Evolutionary conservation across 2,113 vertebrate species (phyloP).

Genomic region (Athene noctua): DNA sequence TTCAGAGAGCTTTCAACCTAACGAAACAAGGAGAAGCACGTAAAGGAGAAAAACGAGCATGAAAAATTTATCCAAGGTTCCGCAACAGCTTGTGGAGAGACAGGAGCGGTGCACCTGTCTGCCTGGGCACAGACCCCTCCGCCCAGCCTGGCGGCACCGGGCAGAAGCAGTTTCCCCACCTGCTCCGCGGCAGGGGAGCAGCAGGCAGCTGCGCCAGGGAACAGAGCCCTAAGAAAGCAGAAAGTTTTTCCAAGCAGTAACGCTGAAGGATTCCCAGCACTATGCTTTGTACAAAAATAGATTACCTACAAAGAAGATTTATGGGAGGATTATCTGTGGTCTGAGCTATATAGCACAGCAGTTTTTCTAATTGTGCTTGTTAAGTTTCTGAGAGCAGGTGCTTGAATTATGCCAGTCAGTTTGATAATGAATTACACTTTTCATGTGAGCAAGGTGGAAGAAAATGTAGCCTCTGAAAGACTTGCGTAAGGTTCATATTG

Average conservation of each 20-base stretch:
- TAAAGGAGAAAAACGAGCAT: background rate
- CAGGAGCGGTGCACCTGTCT: background rate
- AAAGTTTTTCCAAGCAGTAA: background rate
- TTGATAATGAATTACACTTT: background rate
- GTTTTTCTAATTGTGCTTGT: background rate
- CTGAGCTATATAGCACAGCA: background rate
- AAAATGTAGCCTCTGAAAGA: background rate
- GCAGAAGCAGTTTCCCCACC: background rate
- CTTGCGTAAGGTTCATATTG: accelerated
- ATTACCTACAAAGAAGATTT: background rate
- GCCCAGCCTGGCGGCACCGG: accelerated
- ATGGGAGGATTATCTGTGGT: background rate
- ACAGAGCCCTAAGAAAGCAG: background rate
- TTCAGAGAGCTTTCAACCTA: background rate
- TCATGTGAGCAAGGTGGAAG: background rate
- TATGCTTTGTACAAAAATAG: background rate
- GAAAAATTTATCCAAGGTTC: background rate
- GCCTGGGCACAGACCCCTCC: background rate
- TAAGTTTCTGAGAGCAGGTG: background rate
- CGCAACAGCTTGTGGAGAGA: background rate
- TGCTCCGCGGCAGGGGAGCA: background rate
- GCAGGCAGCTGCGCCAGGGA: background rate
- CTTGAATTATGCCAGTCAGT: background rate
- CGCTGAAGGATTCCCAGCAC: background rate
- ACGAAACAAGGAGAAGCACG: background rate